Evolutionary conservation across 2,797 vertebrate genomes (phyloP).

Genomic region (Sparidentex hasta): DNA sequence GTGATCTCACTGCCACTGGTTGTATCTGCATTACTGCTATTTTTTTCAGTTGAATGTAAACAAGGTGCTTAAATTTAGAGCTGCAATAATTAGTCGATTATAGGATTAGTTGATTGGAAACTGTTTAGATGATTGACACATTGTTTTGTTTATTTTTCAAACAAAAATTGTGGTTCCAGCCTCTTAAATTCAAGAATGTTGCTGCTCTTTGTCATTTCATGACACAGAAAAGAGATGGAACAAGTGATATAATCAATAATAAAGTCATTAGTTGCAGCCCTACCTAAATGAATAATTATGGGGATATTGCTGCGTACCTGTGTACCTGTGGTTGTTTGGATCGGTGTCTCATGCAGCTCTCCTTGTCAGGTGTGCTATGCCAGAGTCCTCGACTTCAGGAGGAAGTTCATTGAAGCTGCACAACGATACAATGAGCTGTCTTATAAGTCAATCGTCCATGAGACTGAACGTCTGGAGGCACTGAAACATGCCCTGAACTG

Average conservation of each 20-base stretch:
- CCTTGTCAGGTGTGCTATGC: conserved; percentile 94
- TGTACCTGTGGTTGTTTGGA: background rate
- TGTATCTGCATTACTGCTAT: background rate
- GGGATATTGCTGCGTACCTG: background rate
- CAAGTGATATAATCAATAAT: too few relatives aligned
- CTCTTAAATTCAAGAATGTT: too few relatives aligned
- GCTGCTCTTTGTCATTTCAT: too few relatives aligned
- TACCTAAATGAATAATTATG: background rate
- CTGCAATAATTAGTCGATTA: too few relatives aligned
- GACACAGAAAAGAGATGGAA: too few relatives aligned
- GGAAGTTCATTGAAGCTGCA: conserved; percentile 98
- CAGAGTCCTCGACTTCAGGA: conserved; percentile 96
- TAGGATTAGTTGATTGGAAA: too few relatives aligned
- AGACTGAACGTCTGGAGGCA: conserved; percentile 96
- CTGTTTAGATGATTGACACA: too few relatives aligned
- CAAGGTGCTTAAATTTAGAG: too few relatives aligned
- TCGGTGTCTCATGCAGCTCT: background rate
- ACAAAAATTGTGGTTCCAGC: too few relatives aligned
- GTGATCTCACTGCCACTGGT: background rate
- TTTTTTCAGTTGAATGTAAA: background rate
- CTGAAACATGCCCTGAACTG: conserved; percentile 98
- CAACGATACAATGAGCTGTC: conserved; percentile 98
- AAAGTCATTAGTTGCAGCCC: too few relatives aligned
- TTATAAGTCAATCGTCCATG: conserved; percentile 98
- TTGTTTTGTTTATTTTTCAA: too few relatives aligned